Conservation (phyloP, 2,888 invertebrate genomes). For the Rutpela maculata region DNA sequence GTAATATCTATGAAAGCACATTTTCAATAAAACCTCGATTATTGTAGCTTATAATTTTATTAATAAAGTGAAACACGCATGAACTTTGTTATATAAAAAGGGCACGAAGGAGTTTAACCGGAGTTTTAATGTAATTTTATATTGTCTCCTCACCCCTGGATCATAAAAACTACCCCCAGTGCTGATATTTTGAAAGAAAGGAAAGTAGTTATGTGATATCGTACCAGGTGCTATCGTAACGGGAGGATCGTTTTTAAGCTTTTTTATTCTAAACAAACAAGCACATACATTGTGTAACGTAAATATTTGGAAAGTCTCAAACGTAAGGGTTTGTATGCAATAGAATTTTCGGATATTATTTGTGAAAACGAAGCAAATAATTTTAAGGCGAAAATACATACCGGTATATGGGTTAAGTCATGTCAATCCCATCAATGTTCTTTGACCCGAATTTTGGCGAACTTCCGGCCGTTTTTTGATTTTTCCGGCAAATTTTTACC, state of each 20-base stretch:
- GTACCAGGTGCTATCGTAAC: conserved; percentile 29
- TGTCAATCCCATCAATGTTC: no score
- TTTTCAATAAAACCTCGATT: background rate
- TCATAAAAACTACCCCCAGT: conserved; percentile 43
- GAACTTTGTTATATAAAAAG: conserved; percentile 61
- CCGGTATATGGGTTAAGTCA: no score
- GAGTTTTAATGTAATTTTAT: conserved; percentile 59
- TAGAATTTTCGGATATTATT: conserved; percentile 1
- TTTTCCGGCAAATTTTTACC: no score
- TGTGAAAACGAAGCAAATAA: background rate
- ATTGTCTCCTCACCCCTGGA: conserved; percentile 51
- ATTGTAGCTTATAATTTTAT: no score
- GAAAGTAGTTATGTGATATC: conserved; percentile 14
- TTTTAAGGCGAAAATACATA: no score
- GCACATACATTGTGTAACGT: conserved; percentile 1
- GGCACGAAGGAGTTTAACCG: conserved; percentile 61
- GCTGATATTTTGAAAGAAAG: conserved; percentile 27
- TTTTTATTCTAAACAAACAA: conserved; percentile 30
- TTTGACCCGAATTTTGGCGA: no score
- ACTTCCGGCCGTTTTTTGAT: no score
- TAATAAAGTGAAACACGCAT: conserved; percentile 22
- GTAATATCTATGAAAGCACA: background rate
- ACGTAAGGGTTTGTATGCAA: background rate
- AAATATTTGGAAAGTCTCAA: conserved; percentile 28
- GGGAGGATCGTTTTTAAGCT: conserved; percentile 24